Conservation (phyloP, 2,888 invertebrate species). For the Lasioglossum leucozonium region DNA sequence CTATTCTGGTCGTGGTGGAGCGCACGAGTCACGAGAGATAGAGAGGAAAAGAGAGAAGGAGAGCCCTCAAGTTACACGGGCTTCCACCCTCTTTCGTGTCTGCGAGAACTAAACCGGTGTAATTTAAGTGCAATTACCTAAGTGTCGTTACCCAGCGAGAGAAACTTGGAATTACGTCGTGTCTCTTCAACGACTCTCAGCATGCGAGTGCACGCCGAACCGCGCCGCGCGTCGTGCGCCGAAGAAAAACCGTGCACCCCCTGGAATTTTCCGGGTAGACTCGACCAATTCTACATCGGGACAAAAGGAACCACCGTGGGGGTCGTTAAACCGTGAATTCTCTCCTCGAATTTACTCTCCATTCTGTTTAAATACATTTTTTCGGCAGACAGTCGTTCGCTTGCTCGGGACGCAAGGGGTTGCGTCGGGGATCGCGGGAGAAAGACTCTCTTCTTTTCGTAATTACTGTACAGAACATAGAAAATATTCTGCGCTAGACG, state of each 20-base stretch:
- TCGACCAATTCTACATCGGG: not conserved
- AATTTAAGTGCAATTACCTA: slow-evolving; percentile 66
- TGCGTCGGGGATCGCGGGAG: not conserved
- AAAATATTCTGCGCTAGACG: not conserved
- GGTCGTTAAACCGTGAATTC: not conserved
- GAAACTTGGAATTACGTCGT: slow-evolving; percentile 56
- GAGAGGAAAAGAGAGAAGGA: not conserved
- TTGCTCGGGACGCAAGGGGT: not conserved
- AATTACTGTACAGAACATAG: not conserved
- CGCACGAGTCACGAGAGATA: slow-evolving; percentile 8
- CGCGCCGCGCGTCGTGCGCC: not conserved
- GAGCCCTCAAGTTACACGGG: slow-evolving; percentile 45
- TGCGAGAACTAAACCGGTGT: slow-evolving; percentile 60
- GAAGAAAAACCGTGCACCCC: not conserved
- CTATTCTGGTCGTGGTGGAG: slow-evolving; percentile 44
- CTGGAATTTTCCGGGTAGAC: slow-evolving; percentile 6
- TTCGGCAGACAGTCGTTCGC: not conserved
- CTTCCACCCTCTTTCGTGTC: slow-evolving; percentile 60
- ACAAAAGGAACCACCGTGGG: not conserved
- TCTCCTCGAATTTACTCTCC: not conserved
- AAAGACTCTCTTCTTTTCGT: not conserved
- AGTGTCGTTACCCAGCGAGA: slow-evolving; percentile 59
- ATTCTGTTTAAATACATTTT: not conserved
- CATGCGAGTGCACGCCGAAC: slow-evolving; percentile 1
- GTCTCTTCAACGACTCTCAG: slow-evolving; percentile 47